These are phyloP conservation scores for Castor canadensis DNA, from an alignment of 2,113 vertebrate genomes.

Conservation along the genomic window DNA sequence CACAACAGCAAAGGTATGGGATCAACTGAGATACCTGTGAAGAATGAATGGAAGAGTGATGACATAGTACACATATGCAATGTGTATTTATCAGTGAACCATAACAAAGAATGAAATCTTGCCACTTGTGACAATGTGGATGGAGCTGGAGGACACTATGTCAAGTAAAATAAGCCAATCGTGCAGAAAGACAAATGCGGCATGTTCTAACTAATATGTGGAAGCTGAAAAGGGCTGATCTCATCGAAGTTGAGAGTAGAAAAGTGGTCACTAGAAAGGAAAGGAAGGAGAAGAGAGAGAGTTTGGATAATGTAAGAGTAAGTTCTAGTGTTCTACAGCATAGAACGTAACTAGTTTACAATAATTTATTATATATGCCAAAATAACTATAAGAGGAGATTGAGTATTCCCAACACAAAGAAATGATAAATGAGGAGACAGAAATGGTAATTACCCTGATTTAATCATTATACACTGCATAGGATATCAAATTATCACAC, in stretches of 20 bases:
- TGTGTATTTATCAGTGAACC: background rate
- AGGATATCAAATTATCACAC: background rate
- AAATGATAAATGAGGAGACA: background rate
- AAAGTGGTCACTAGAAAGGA: background rate
- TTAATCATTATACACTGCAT: background rate
- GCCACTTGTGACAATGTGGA: background rate
- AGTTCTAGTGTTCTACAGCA: background rate
- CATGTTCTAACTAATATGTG: background rate
- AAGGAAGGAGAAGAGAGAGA: background rate
- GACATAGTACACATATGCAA: background rate
- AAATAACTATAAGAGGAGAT: background rate
- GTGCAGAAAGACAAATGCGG: background rate
- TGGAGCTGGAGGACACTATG: background rate
- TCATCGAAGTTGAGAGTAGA: background rate
- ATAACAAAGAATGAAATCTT: background rate
- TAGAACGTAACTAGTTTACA: background rate
- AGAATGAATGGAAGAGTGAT: background rate
- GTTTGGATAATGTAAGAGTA: too few species aligned
- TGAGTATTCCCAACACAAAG: too few species aligned
- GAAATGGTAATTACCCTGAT: background rate
- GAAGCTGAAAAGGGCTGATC: background rate
- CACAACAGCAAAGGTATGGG: background rate
- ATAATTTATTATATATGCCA: background rate
- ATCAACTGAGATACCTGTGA: background rate
- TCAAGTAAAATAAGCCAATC: background rate